These are phyloP conservation scores for Lamellibrachia satsuma DNA, from an alignment of 2,888 invertebrate genomes.

Conservation along the genomic window DNA sequence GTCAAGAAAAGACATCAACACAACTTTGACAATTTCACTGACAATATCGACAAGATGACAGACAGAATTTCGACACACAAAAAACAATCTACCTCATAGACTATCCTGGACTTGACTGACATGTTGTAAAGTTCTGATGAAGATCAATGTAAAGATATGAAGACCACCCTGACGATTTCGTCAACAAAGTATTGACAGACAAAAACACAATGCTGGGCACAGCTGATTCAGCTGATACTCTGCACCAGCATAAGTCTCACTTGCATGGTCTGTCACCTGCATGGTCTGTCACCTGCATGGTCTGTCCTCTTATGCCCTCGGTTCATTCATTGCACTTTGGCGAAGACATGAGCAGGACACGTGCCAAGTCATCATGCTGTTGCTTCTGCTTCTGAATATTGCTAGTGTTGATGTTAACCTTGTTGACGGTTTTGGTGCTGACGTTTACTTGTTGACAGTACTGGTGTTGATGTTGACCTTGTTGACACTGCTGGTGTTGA, in stretches of 20 bases:
- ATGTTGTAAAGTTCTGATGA: neutral
- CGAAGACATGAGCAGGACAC: neutral
- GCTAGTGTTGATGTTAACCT: neutral
- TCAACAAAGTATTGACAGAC: neutral
- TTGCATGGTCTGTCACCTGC: neutral
- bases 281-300: neutral
- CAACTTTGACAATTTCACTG: too few relatives aligned
- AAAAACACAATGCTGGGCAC: neutral
- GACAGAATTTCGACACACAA: too few relatives aligned
- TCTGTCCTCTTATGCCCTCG: neutral
- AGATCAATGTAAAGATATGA: too few relatives aligned
- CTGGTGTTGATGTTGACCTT: neutral
- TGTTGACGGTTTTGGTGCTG: neutral
- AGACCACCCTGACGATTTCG: neutral
- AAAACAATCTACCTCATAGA: too few relatives aligned
- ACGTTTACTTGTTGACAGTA: neutral
- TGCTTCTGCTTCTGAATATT: neutral
- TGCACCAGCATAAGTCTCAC: neutral
- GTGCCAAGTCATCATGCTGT: neutral
- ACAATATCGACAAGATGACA: too few relatives aligned
- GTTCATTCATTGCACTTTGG: neutral
- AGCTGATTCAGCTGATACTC: neutral
- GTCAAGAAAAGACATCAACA: too few relatives aligned
- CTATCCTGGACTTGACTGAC: neutral
- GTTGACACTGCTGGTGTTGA: neutral